A percentile compares a stretch with the other conserved stretches of the same genome.
phyloP scores from a whole-genome alignment of 1,140 invertebrate species.

The Limonius californicus region DNA sequence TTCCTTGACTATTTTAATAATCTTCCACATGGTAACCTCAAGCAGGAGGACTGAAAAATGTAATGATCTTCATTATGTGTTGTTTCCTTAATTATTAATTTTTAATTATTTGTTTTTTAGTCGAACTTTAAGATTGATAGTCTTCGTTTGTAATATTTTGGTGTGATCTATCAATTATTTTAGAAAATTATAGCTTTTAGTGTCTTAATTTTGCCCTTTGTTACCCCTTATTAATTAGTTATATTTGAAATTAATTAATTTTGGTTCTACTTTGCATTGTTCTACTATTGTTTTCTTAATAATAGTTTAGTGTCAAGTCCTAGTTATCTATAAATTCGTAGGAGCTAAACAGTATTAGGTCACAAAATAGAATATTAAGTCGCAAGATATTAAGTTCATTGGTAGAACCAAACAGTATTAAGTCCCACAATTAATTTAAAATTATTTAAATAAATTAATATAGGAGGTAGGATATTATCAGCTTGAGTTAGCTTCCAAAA shows the following conservation, averaged over 20 bases:
- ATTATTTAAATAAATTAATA: conserved; percentile 16
- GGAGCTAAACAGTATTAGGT: conserved; percentile 5
- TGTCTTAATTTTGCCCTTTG: conserved; percentile 7
- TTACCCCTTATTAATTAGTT: conserved; percentile 16
- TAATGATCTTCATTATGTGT: background rate
- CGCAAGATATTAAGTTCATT: too few species aligned
- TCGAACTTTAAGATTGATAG: background rate
- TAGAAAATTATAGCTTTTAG: conserved; percentile 1
- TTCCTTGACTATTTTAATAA: background rate
- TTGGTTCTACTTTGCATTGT: conserved; percentile 3
- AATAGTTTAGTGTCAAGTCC: background rate
- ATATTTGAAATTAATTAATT: conserved; percentile 16
- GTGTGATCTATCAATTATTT: too few species aligned
- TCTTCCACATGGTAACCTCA: conserved; percentile 9
- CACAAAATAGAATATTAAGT: conserved; percentile 8
- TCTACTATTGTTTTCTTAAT: background rate
- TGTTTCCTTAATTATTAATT: background rate
- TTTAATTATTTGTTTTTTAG: background rate
- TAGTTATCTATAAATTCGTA: conserved; percentile 7
- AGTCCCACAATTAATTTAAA: conserved; percentile 6
- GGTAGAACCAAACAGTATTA: conserved; percentile 7
- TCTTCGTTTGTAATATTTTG: too few species aligned
- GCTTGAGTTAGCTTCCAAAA: background rate
- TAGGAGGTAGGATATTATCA: conserved; percentile 14
- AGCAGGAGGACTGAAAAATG: conserved; percentile 9